phyloP scores from a whole-genome alignment of 2,888 invertebrate genomes.

The Branchellion lobata region DNA sequence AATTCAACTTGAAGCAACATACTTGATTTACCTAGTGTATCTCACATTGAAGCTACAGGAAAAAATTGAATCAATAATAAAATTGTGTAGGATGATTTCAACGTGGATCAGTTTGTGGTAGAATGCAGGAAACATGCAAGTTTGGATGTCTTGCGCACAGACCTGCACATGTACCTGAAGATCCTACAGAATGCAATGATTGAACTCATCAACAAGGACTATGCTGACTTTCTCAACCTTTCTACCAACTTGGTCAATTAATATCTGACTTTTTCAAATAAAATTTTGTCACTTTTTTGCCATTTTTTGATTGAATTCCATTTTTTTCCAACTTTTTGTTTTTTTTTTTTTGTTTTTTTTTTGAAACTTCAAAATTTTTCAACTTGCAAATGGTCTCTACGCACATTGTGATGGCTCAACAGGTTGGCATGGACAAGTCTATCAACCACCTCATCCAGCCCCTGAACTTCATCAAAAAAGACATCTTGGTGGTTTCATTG shows the following conservation, averaged over 20 bases:
- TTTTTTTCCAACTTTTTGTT: neutral
- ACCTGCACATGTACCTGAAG: conserved; percentile 84
- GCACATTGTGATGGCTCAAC: too few relatives aligned
- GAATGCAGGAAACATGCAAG: conserved; percentile 72
- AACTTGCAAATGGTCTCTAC: neutral
- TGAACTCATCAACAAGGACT: conserved; percentile 94
- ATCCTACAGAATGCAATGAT: conserved; percentile 90
- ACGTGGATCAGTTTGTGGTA: conserved; percentile 86
- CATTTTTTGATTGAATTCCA: neutral
- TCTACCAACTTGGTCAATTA: conserved; percentile 78
- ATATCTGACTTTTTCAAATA: neutral
- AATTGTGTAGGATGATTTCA: conserved; percentile 76
- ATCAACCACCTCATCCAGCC: conserved; percentile 79
- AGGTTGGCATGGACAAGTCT: conserved; percentile 80
- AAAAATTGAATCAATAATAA: too few relatives aligned
- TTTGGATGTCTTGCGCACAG: conserved; percentile 82
- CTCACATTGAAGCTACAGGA: too few relatives aligned
- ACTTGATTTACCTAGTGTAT: too few relatives aligned
- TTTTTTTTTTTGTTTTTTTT: too few relatives aligned
- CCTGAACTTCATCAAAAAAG: conserved; percentile 77
- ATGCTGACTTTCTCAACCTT: conserved; percentile 93
- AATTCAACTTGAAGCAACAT: neutral
- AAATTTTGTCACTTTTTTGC: too few relatives aligned
- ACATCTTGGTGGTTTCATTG: conserved; percentile 72
- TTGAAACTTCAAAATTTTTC: neutral